Evolutionary conservation across 2,888 invertebrate species (phyloP), one percentile per base, ranked within the genome.

Genomic region (Nymphalis c-album): DNA sequence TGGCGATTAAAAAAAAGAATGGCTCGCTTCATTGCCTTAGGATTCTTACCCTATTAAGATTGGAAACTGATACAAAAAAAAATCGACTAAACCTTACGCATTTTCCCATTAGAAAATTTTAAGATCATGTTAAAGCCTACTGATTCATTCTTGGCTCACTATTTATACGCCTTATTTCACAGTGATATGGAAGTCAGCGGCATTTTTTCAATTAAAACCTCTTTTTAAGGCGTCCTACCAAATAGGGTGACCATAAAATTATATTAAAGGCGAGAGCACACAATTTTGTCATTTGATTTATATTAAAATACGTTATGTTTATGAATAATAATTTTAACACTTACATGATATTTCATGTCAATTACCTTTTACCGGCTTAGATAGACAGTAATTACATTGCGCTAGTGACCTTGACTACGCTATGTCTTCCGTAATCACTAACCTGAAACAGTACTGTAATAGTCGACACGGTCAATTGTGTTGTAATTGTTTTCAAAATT

Each of bases 181-280:
- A 53, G 59, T 46, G 13, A 55, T 53, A 67, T 53, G 59, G 31
- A 51, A 7, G 18, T 55, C 31, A 1, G 22, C 45, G 45, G 58
- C 60, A 60, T 68, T 47, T 64, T n/a, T 60, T 68, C 64, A 64
- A 68, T 68, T 68, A 68, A 64, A 68, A 68, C 55, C 40, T 64
- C 68, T 68, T 40, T 60, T 64, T 68, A 68, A 31, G 68, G 68
- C 31, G 18, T 46, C 18, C n/a, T 26, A 16, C 47, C 53, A 22
- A 51, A 60, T 35, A 40, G 7, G 51, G 18, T 48, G 17, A 7
- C 45, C 45, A 59, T 59, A 18, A 45, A 59, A 59, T 59, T 18
- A 45, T 18, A 7, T 55, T 31, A 7, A 55, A 31, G 6, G 17
- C 16, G n/a, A 17, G 31, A 55, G n/a, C 26, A 7, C 17, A 26